A percentile compares a stretch with the other conserved stretches of the same genome.
phyloP scores from a whole-genome alignment of 2,113 vertebrate genomes.

The Sinocyclocheilus anshuiensis region DNA sequence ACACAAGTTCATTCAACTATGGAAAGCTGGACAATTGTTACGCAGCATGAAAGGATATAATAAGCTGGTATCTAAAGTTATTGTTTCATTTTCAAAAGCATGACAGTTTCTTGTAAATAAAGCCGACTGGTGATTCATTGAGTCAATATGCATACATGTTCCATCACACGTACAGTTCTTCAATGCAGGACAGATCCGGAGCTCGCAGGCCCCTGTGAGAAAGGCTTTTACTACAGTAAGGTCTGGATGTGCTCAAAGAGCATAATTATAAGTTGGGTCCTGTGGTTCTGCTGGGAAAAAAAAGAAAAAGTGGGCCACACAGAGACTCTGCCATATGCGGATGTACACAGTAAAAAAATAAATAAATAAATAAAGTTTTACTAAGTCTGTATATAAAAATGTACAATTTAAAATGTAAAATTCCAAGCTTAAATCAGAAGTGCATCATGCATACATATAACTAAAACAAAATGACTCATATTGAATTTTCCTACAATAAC shows the following conservation, averaged over 20 bases:
- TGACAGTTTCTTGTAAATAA: not conserved
- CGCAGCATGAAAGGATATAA: slow-evolving; percentile 3
- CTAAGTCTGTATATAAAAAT: too few relatives aligned
- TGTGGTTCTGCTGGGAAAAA: slow-evolving; percentile 1
- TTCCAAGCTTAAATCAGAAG: not conserved
- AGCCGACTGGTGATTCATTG: not conserved
- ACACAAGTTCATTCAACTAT: not conserved
- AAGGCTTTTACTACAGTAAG: not conserved
- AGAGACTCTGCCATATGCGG: slow-evolving; percentile 11
- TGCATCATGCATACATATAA: not conserved
- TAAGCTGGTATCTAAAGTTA: slow-evolving; percentile 6
- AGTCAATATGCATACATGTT: not conserved
- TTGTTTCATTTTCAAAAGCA: slow-evolving; percentile 7
- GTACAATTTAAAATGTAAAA: too few relatives aligned
- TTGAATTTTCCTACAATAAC: not conserved
- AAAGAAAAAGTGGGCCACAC: slow-evolving; percentile 3
- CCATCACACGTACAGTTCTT: not conserved
- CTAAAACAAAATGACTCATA: not conserved
- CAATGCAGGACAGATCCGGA: not conserved
- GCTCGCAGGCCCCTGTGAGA: not conserved
- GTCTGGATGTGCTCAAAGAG: slow-evolving; percentile 10
- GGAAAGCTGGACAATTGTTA: not conserved
- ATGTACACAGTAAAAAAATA: not conserved
- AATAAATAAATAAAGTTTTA: not conserved
- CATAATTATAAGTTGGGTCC: slow-evolving; percentile 19